phyloP scores from a whole-genome alignment of 1,140 invertebrate genomes.

The Globodera ellingtonae region DNA sequence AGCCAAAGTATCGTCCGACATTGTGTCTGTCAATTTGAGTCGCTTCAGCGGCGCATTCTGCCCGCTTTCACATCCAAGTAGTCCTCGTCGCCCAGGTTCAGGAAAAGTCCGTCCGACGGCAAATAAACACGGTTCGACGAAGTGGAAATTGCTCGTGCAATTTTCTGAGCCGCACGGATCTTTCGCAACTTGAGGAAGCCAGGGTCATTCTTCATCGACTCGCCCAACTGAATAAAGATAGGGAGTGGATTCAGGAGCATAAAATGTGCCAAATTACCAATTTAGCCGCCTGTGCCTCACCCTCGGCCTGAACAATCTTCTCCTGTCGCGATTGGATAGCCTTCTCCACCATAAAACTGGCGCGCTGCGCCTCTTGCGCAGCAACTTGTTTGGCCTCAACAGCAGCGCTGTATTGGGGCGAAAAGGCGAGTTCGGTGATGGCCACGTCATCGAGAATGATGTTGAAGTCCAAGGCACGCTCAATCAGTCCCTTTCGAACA shows the following conservation, averaged over 20 bases:
- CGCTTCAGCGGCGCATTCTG: constrained; percentile 41
- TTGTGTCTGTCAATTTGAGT: not conserved
- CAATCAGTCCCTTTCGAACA: constrained; percentile 88
- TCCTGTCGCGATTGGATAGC: constrained; percentile 97
- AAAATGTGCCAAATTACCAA: constrained; percentile 58
- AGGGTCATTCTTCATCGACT: constrained; percentile 89
- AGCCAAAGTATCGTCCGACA: not conserved
- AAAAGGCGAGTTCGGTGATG: constrained; percentile 96
- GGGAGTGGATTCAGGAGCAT: constrained; percentile 1
- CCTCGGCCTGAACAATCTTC: constrained; percentile 99
- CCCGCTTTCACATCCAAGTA: constrained; percentile 74
- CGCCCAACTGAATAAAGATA: constrained; percentile 78
- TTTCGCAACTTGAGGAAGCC: constrained; percentile 97
- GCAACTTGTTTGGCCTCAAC: constrained; percentile 95
- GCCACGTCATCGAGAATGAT: constrained; percentile 99
- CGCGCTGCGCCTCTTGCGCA: constrained; percentile 97
- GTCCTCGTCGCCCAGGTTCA: constrained; percentile 89
- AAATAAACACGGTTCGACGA: constrained; percentile 94
- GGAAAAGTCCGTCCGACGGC: constrained; percentile 87
- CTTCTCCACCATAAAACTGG: constrained; percentile 94
- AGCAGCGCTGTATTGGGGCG: constrained; percentile 98
- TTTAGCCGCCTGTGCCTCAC: constrained; percentile 93
- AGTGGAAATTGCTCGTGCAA: constrained; percentile 89
- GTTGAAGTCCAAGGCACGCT: constrained; percentile 96
- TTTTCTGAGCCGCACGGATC: constrained; percentile 92